Conservation (phyloP, 2,113 vertebrate genomes). For the Hippoglossus stenolepis region DNA sequence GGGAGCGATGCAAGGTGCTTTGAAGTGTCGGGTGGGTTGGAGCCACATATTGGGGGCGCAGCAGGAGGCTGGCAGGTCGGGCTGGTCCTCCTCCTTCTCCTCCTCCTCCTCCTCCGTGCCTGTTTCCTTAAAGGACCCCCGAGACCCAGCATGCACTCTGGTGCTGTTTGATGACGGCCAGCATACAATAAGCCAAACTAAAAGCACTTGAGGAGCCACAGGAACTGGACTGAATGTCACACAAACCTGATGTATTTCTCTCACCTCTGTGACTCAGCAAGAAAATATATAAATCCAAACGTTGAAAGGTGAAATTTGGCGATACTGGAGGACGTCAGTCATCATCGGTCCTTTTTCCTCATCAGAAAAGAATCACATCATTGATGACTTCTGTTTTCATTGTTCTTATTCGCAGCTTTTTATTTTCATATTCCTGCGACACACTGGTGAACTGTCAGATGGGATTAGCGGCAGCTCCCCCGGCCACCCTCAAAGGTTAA, state of each 20-base stretch:
- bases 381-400: too few relatives aligned
- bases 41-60: conserved; percentile 42
- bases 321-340: too few relatives aligned
- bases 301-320: too few relatives aligned
- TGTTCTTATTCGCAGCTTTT: too few relatives aligned
- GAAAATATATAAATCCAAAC: not conserved
- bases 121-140: conserved; percentile 57
- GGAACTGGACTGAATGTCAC: conserved; percentile 51
- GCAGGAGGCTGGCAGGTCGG: conserved; percentile 36
- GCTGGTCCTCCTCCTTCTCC: conserved; percentile 20
- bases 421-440: too few relatives aligned
- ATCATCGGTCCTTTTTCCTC: too few relatives aligned
- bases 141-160: conserved; percentile 44
- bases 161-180: conserved; percentile 48
- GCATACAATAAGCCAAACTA: conserved; percentile 46
- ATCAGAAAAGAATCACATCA: too few relatives aligned
- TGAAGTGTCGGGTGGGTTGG: conserved; percentile 56
- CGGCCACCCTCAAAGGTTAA: too few relatives aligned
- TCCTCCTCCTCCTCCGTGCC: conserved; percentile 30
- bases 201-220: conserved; percentile 38
- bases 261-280: not conserved
- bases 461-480: too few relatives aligned
- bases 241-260: conserved; percentile 10
- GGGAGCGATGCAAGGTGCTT: conserved; percentile 32
- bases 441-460: too few relatives aligned